Evolutionary conservation across 2,888 invertebrate genomes (phyloP).

Genomic region (Tinea semifulvella): DNA sequence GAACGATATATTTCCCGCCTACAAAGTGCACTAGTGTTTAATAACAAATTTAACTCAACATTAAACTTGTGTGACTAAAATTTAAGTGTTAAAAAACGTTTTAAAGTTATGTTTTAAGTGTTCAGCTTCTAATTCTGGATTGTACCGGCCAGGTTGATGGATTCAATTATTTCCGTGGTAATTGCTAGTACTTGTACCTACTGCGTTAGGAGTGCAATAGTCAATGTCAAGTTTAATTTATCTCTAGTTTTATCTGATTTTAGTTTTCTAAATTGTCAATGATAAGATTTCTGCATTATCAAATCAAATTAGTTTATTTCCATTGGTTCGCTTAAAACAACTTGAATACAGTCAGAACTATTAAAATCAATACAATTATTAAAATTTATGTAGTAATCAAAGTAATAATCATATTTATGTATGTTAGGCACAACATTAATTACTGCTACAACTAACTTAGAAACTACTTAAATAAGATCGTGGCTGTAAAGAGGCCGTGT

Average conservation of each 20-base stretch:
- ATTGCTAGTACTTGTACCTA: conserved; percentile 26
- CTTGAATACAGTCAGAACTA: too few species aligned
- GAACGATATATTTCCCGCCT: conserved; percentile 9
- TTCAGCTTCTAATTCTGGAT: conserved; percentile 14
- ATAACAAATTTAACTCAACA: not conserved
- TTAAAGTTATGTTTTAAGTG: conserved; percentile 1
- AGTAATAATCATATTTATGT: too few species aligned
- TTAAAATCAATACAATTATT: too few species aligned
- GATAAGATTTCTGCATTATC: too few species aligned
- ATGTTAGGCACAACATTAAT: too few species aligned
- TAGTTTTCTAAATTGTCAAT: too few species aligned
- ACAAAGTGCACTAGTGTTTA: not conserved
- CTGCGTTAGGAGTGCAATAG: conserved; percentile 21
- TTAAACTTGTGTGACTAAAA: not conserved
- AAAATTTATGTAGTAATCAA: too few species aligned
- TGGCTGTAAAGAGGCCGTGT: too few species aligned
- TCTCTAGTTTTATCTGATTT: not conserved
- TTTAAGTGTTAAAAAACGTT: not conserved
- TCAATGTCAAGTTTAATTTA: conserved; percentile 39
- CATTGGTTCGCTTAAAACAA: too few species aligned
- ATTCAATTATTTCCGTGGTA: conserved; percentile 35
- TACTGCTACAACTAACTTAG: too few species aligned
- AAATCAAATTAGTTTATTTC: too few species aligned
- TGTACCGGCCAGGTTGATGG: conserved; percentile 25
- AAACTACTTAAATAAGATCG: too few species aligned